Conservation (phyloP, 2,113 vertebrate species). For the Cyanoderma ruficeps region DNA sequence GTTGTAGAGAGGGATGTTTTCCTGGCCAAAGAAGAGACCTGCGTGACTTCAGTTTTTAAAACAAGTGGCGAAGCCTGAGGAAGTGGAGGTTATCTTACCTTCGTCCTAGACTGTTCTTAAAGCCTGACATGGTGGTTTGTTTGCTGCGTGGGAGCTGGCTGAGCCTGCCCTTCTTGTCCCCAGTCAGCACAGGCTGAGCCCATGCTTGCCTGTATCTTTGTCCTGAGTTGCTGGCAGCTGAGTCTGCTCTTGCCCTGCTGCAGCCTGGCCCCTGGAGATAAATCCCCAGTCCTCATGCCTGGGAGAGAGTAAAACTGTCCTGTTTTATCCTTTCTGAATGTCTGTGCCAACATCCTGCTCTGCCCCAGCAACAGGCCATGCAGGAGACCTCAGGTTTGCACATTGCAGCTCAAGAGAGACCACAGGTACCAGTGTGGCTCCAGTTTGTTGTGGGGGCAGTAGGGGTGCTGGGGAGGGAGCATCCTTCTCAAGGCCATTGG, state of each 20-base stretch:
- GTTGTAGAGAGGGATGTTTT: not conserved
- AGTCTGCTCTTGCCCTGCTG: not conserved
- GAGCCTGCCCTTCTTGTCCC: not conserved
- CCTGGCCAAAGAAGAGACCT: not conserved
- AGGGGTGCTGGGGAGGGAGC: not conserved
- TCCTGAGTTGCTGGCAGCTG: not conserved
- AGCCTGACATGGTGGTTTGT: not conserved
- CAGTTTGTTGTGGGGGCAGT: not conserved
- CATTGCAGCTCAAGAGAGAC: not conserved
- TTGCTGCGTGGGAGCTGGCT: not conserved
- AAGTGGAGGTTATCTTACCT: not conserved
- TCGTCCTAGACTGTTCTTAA: not conserved
- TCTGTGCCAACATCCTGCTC: not conserved
- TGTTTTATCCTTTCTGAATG: not conserved
- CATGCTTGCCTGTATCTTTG: fast-evolving
- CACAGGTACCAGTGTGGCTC: not conserved
- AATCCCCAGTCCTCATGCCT: not conserved
- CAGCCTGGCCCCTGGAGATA: not conserved
- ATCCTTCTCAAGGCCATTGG: not conserved
- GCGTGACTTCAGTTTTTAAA: not conserved
- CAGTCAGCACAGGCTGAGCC: not conserved
- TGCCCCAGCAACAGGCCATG: not conserved
- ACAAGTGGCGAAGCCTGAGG: not conserved
- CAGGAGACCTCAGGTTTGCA: not conserved
- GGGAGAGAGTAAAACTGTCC: not conserved